A percentile compares a stretch with the other conserved stretches of the same genome.
phyloP scores from a whole-genome alignment of 2,888 invertebrate genomes.

The Apamea epomidion region DNA sequence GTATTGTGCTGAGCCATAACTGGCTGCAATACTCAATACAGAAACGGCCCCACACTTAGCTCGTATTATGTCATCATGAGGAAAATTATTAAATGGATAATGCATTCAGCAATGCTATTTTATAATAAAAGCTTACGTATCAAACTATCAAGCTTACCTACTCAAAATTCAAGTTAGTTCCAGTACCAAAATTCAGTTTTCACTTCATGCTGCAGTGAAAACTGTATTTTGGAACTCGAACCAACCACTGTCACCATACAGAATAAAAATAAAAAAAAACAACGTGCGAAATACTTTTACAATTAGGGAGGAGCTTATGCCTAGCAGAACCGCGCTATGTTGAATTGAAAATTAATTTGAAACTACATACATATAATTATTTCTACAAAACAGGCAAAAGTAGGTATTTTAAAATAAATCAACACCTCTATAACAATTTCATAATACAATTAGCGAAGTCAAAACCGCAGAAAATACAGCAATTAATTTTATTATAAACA shows the following conservation, averaged over 20 bases:
- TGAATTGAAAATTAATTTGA: background rate
- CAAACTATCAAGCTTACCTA: background rate
- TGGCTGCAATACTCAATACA: background rate
- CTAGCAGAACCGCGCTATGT: background rate
- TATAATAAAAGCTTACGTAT: background rate
- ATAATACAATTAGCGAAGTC: background rate
- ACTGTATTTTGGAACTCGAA: background rate
- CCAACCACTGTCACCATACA: too few relatives aligned
- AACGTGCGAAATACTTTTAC: background rate
- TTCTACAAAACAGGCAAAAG: background rate
- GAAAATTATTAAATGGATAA: background rate
- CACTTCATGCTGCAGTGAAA: background rate
- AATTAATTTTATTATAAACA: slow-evolving; percentile 16
- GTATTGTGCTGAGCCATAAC: background rate
- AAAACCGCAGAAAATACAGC: slow-evolving; percentile 18
- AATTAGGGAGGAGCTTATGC: background rate
- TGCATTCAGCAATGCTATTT: background rate
- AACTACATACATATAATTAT: background rate
- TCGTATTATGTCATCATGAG: background rate
- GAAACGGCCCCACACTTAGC: background rate
- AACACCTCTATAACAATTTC: background rate
- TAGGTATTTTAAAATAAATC: background rate
- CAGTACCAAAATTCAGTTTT: too few relatives aligned
- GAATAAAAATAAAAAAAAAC: background rate
- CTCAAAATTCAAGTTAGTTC: background rate